Percentiles rank a stretch among this genome's conserved stretches.
These are phyloP conservation scores for Adelges cooleyi DNA, from an alignment of 1,140 invertebrate species.

Conservation along the genomic window DNA sequence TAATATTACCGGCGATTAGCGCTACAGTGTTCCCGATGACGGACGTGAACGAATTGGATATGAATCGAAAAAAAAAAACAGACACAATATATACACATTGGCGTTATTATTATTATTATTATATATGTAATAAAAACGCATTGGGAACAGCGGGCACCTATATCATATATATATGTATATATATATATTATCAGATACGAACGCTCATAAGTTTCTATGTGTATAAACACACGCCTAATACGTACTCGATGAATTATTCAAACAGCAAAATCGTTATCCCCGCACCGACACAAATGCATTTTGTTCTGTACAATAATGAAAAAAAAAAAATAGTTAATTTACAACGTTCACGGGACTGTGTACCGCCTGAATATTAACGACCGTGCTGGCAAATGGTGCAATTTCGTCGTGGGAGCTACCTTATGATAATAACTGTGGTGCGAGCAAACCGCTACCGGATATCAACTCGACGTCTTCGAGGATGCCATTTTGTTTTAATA, in stretches of 20 bases:
- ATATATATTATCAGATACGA: too few relatives aligned
- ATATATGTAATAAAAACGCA: neutral
- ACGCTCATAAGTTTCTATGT: neutral
- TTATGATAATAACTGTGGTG: conserved; percentile 17
- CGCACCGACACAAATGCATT: neutral
- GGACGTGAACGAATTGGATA: conserved; percentile 22
- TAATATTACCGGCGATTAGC: conserved; percentile 15
- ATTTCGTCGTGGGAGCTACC: conserved; percentile 21
- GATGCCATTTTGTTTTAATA: too few relatives aligned
- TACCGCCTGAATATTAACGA: conserved; percentile 9
- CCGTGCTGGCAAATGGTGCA: conserved; percentile 6
- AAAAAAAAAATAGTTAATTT: conserved; percentile 14
- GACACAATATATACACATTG: neutral
- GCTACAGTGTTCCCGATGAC: conserved; percentile 17
- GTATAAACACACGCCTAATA: conserved; percentile 10
- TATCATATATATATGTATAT: neutral
- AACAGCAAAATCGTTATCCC: conserved; percentile 17
- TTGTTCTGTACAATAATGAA: conserved; percentile 7
- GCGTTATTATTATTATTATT: too few relatives aligned
- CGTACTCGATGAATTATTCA: conserved; percentile 17
- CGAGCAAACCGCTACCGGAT: conserved; percentile 6
- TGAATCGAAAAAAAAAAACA: conserved; percentile 8
- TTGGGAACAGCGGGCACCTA: neutral
- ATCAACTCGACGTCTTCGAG: neutral
- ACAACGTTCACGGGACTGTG: conserved; percentile 9